phyloP scores from a whole-genome alignment of 2,113 vertebrate species.

The Varanus komodoensis region DNA sequence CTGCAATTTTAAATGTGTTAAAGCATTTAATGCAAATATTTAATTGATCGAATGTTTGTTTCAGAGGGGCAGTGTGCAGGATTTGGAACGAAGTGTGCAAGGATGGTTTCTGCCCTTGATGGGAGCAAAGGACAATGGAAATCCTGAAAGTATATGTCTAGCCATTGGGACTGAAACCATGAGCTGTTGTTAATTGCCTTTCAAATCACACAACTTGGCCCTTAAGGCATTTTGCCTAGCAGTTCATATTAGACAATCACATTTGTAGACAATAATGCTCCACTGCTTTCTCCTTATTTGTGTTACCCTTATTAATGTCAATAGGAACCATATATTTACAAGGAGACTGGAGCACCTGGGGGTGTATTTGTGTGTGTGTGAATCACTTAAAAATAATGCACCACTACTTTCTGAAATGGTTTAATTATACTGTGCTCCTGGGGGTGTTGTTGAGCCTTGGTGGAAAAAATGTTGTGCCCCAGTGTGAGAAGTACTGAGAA shows the following conservation, averaged over 20 bases:
- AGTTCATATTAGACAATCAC: conserved; percentile 42
- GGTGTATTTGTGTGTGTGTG: conserved; percentile 50
- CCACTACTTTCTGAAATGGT: conserved; percentile 70
- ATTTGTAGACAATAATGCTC: conserved; percentile 48
- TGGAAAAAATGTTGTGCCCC: conserved; percentile 24
- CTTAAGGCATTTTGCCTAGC: conserved; percentile 48
- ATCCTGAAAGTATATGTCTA: conserved; percentile 2
- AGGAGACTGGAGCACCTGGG: conserved; percentile 59
- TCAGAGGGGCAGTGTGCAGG: too few species aligned
- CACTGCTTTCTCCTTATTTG: conserved; percentile 56
- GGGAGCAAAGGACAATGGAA: neutral
- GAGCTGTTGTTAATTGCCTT: conserved; percentile 39
- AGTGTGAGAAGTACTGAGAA: conserved; percentile 28
- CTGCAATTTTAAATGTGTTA: neutral
- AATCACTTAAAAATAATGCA: conserved; percentile 66
- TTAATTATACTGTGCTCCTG: conserved; percentile 70
- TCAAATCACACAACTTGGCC: conserved; percentile 30
- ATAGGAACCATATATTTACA: conserved; percentile 57
- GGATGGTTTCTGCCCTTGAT: too few species aligned
- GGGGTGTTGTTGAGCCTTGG: conserved; percentile 42
- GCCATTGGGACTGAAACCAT: conserved; percentile 1
- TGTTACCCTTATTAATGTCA: conserved; percentile 64
- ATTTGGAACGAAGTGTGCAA: neutral
- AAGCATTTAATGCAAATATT: neutral
- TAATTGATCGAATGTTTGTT: neutral